Conservation (phyloP, 2,797 vertebrate species). For the Sebastes cheni region DNA sequence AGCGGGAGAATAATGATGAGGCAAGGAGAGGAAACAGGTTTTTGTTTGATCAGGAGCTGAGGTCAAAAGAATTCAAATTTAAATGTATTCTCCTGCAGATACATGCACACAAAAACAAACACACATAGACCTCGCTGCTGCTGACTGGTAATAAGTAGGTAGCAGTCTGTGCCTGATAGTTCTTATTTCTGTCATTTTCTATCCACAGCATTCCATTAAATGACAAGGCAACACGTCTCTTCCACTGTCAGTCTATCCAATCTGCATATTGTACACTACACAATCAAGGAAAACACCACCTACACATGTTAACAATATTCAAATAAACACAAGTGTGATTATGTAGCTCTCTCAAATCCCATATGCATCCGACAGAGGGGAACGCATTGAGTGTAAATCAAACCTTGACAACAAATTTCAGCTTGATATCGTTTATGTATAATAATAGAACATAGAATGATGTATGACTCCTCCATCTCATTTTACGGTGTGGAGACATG, state of each 20-base stretch:
- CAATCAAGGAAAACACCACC: background rate
- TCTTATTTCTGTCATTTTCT: background rate
- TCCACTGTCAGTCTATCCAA: background rate
- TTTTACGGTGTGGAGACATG: background rate
- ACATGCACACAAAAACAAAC: background rate
- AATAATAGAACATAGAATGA: background rate
- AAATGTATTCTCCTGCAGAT: background rate
- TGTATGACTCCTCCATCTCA: background rate
- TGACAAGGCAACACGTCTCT: background rate
- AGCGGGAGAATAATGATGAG: conserved; percentile 24
- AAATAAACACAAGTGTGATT: background rate
- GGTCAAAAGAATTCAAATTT: conserved; percentile 43
- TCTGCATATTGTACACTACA: background rate
- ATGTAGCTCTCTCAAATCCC: background rate
- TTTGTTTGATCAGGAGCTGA: conserved; percentile 40
- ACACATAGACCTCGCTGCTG: background rate
- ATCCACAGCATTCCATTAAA: background rate
- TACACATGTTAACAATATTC: conserved; percentile 8
- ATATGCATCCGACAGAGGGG: background rate
- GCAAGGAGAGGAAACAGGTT: conserved; percentile 2
- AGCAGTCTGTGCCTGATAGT: background rate
- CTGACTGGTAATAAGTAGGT: background rate
- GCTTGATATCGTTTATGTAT: background rate
- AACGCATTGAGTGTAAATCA: background rate
- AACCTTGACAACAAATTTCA: background rate